Evolutionary conservation across 2,888 invertebrate genomes (phyloP), one percentile per base, ranked within the genome.

Genomic region (Limnephilus rhombicus): DNA sequence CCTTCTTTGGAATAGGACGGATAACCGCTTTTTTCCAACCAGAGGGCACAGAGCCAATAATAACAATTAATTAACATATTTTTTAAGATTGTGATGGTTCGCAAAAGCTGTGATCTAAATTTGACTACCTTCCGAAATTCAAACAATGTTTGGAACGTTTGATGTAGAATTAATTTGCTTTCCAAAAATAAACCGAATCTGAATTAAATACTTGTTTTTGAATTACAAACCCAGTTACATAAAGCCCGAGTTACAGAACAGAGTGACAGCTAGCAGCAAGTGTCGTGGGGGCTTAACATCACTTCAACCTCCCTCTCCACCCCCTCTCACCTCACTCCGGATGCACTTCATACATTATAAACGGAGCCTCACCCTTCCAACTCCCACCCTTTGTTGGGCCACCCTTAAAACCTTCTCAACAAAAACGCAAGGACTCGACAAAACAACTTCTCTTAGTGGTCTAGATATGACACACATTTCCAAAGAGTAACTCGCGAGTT

Each of bases 261-360:
- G 68, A 68, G 68, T 68, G 68, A 68, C 68, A 68, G 68, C 68
- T 68, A 24, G 11, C 68, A n/a, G 68, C 68, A 68, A 68, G 68
- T 68, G 68, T n/a, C 68, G 68, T 18, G 68, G 68, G 68, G 68
- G 53, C 18, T 68, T 24, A 68, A 68, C 24, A 68, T 68, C 68
- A 0, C 68, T 68, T 5, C 68, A 7, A n/a, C 68, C 24, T 24
- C n/a, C 68, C 68, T 7, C 0, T 9, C 24, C 18, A 18, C 68
- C 7, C 18, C 4, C n/a, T 24, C 68, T 9, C 68, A n/a, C 68
- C 68, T 68, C 68, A 68, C 68, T 24, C n/a, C 68, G 68, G 68
- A 68, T 68, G 68, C 68, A 68, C 68, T 68, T 68, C 68, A 68
- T 68, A n/a, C n/a, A 68, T 68, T 68, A 68, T 68, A 68, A 68